phyloP scores from a whole-genome alignment of 23 tunicate genomes.

The Oikopleura vanhoeffeni region DNA sequence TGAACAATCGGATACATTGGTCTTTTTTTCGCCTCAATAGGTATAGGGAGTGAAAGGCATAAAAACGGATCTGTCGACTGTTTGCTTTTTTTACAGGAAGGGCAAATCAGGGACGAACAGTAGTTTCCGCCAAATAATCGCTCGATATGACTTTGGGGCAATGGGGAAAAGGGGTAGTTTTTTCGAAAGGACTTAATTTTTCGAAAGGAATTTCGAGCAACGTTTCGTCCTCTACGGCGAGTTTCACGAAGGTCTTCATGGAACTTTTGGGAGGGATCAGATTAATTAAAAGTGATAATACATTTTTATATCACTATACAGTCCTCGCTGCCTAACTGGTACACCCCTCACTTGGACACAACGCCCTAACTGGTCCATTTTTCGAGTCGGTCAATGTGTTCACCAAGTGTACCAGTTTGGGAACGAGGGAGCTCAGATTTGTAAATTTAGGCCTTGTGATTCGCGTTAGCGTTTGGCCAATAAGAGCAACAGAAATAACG shows the following conservation, averaged over 20 bases:
- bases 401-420: no score
- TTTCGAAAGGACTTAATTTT: background rate
- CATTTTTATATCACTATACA: no score
- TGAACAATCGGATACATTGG: slow-evolving; percentile 12
- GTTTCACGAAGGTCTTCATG: slow-evolving; percentile 3
- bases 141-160: background rate
- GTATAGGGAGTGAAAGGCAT: background rate
- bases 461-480: no score
- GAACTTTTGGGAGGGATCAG: no score
- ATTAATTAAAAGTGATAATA: no score
- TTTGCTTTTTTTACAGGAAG: background rate
- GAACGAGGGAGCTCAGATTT: no score
- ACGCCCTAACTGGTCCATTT: no score
- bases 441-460: no score
- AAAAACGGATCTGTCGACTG: background rate
- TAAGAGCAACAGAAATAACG: no score
- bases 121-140: slow-evolving; percentile 13
- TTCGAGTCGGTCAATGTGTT: no score
- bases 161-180: background rate
- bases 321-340: no score
- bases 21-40: background rate
- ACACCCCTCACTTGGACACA: no score
- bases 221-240: background rate
- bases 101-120: background rate
- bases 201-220: slow-evolving; percentile 5